A percentile compares a stretch with the other conserved stretches of the same genome.
These are phyloP conservation scores for Troglohyphantes excavatus DNA, from an alignment of 2,888 invertebrate genomes.

Conservation along the genomic window DNA sequence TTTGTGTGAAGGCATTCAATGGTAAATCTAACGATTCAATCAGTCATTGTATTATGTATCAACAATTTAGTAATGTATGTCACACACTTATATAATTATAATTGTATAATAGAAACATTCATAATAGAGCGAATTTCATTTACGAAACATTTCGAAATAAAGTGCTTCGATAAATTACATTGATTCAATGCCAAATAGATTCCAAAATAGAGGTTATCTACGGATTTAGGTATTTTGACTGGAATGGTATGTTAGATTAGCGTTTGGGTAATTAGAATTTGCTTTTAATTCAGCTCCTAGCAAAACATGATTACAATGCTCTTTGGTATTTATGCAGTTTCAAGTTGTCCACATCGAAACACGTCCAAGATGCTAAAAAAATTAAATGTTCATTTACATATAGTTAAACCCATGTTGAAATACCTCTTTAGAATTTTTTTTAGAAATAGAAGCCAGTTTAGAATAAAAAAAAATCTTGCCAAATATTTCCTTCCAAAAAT, in stretches of 20 bases:
- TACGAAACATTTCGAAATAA: constrained; percentile 1
- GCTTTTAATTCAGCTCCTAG: constrained; percentile 66
- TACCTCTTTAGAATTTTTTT: constrained; percentile 54
- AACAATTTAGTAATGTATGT: neutral
- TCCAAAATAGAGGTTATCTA: neutral
- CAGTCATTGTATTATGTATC: constrained; percentile 51
- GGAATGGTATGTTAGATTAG: constrained; percentile 70
- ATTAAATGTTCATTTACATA: constrained; percentile 67
- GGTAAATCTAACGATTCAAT: constrained; percentile 63
- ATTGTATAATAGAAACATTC: constrained; percentile 1
- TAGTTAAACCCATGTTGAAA: constrained; percentile 67
- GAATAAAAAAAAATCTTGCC: constrained; percentile 56
- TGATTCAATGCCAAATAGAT: neutral
- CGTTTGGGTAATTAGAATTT: constrained; percentile 39
- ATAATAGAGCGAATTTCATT: neutral
- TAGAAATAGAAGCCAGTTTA: constrained; percentile 54
- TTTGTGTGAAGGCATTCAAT: constrained; percentile 18
- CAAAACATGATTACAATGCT: constrained; percentile 71
- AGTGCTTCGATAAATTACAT: neutral
- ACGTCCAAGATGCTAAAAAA: constrained; percentile 72
- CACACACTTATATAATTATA: neutral
- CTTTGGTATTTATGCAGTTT: constrained; percentile 72
- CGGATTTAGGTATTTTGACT: constrained; percentile 43
- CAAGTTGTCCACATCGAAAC: constrained; percentile 77
- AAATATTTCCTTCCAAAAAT: constrained; percentile 58